Conservation (phyloP, 2,888 invertebrate species). For the Callyntrura guangdongensis region DNA sequence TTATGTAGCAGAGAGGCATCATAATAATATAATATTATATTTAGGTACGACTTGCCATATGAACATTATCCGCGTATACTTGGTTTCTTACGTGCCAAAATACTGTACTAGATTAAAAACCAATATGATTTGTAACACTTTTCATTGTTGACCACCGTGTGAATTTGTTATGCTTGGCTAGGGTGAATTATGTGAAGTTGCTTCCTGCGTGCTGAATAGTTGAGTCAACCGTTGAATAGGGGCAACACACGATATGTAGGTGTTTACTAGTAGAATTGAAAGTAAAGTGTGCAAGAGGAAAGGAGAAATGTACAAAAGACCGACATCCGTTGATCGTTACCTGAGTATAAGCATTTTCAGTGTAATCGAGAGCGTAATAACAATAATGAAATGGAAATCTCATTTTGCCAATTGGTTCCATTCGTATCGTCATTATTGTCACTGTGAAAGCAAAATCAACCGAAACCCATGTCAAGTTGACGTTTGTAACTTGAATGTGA, state of each 20-base stretch:
- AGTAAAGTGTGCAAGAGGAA: neutral
- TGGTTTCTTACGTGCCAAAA: neutral
- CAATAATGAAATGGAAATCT: conserved; percentile 47
- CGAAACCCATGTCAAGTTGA: neutral
- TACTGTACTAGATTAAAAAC: conserved; percentile 37
- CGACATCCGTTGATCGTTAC: neutral
- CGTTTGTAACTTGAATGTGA: neutral
- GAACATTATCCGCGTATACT: neutral
- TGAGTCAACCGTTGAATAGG: neutral
- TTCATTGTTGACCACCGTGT: conserved; percentile 57
- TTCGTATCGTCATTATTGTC: neutral
- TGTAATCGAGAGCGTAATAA: neutral
- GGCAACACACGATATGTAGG: neutral
- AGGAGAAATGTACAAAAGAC: neutral
- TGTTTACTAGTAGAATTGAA: too few relatives aligned
- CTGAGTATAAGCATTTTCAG: neutral
- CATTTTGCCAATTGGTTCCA: conserved; percentile 29
- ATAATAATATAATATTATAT: too few relatives aligned
- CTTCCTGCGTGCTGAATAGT: conserved; percentile 48
- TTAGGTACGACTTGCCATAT: too few relatives aligned
- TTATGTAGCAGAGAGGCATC: too few relatives aligned
- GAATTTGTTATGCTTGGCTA: conserved; percentile 55
- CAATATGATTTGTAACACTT: conserved; percentile 67
- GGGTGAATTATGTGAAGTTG: conserved; percentile 19
- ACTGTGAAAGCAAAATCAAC: neutral